phyloP scores from a whole-genome alignment of 2,113 vertebrate genomes.

The Bos javanicus region DNA sequence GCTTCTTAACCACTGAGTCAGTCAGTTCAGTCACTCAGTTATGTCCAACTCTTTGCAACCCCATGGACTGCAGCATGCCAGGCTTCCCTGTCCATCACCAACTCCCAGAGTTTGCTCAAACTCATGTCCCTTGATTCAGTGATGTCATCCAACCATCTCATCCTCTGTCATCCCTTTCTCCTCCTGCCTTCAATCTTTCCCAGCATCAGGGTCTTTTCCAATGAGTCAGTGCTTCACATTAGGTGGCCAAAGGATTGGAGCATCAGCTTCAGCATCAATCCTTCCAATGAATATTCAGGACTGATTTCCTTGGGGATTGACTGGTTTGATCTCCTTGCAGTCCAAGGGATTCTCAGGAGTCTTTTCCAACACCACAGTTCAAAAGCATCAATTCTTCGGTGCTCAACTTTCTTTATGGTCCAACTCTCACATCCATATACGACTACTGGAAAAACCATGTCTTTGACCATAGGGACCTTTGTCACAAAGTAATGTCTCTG shows the following conservation, averaged over 20 bases:
- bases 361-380: background rate
- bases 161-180: background rate
- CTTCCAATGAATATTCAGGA: background rate
- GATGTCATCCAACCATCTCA: background rate
- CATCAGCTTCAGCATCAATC: background rate
- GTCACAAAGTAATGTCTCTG: background rate
- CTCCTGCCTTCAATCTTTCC: background rate
- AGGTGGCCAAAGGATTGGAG: background rate
- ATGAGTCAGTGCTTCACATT: background rate
- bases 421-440: background rate
- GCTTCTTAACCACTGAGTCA: background rate
- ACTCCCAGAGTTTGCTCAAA: background rate
- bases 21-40: background rate
- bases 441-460: background rate
- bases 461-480: background rate
- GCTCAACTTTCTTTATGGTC: background rate
- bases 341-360: background rate
- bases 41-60: background rate
- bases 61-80: background rate
- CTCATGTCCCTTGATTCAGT: rapidly evolving
- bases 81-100: background rate
- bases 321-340: background rate
- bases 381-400: background rate
- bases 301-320: background rate
- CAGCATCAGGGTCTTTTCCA: background rate